Evolutionary conservation across 2,797 vertebrate genomes (phyloP).

Genomic region (Tenualosa ilisha): DNA sequence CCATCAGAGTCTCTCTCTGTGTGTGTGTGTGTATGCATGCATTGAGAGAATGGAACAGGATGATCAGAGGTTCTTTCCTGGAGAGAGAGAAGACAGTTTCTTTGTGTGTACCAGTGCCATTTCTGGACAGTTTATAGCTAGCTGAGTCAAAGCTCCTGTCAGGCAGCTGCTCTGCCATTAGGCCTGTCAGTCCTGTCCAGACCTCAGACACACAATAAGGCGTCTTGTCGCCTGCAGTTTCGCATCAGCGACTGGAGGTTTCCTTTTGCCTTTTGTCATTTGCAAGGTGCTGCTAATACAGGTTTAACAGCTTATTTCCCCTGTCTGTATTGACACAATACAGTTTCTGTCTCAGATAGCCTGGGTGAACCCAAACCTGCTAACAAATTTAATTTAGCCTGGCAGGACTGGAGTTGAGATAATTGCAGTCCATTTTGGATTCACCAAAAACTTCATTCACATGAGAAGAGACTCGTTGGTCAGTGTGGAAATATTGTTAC

Average conservation of each 20-base stretch:
- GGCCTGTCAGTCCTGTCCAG: not conserved
- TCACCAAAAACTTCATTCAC: too few species aligned
- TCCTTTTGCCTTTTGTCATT: not conserved
- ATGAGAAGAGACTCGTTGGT: too few species aligned
- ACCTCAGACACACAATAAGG: not conserved
- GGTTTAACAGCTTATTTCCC: not conserved
- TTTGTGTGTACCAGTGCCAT: not conserved
- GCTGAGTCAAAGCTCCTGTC: not conserved
- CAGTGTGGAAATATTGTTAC: too few species aligned
- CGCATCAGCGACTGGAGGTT: not conserved
- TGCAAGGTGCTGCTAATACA: not conserved
- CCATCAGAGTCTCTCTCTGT: not conserved
- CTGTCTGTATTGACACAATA: too few species aligned
- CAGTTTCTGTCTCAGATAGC: too few species aligned
- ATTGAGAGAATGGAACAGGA: not conserved
- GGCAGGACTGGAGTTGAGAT: too few species aligned
- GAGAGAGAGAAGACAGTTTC: not conserved
- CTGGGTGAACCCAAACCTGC: too few species aligned
- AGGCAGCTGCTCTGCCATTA: not conserved
- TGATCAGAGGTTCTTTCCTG: not conserved
- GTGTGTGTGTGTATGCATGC: not conserved
- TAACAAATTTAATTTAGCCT: too few species aligned
- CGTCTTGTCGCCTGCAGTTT: not conserved
- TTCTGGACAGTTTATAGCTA: not conserved
- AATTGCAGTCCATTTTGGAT: too few species aligned